A percentile compares a stretch with the other conserved stretches of the same genome.
These are phyloP conservation scores for Drosophila pallidifrons DNA, from an alignment of 1,140 invertebrate genomes.

Conservation along the genomic window DNA sequence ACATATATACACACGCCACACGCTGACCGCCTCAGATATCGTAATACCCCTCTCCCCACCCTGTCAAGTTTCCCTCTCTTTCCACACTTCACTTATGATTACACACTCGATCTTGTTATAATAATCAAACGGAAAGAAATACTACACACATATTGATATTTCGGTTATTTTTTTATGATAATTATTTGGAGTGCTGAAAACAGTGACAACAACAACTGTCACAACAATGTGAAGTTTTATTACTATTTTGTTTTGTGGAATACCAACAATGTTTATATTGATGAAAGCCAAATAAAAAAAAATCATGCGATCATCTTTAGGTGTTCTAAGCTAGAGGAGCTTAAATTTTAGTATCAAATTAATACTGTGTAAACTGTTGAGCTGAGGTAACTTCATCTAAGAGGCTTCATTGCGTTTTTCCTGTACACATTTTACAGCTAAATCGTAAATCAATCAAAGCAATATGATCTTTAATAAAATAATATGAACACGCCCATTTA, in stretches of 20 bases:
- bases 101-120: slow-evolving; percentile 67
- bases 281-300: not conserved
- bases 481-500: slow-evolving; percentile 40
- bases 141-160: slow-evolving; percentile 44
- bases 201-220: slow-evolving; percentile 41
- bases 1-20: slow-evolving; percentile 38
- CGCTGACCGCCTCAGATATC: slow-evolving; percentile 46
- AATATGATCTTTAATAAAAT: slow-evolving; percentile 47
- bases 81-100: slow-evolving; percentile 54
- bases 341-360: not conserved
- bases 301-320: too few relatives aligned
- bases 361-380: too few relatives aligned
- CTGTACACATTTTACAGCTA: slow-evolving; percentile 26
- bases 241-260: too few relatives aligned
- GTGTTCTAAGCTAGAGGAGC: not conserved
- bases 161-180: slow-evolving; percentile 62
- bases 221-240: slow-evolving; percentile 14
- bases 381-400: not conserved
- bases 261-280: not conserved
- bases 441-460: slow-evolving; percentile 46
- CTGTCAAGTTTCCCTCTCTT: not conserved
- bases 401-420: not conserved
- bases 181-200: slow-evolving; percentile 67
- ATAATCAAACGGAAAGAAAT: slow-evolving; percentile 57
- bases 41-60: slow-evolving; percentile 5